Evolutionary conservation across 2,888 invertebrate species (phyloP).

Genomic region (Drosophila fungiperda): DNA sequence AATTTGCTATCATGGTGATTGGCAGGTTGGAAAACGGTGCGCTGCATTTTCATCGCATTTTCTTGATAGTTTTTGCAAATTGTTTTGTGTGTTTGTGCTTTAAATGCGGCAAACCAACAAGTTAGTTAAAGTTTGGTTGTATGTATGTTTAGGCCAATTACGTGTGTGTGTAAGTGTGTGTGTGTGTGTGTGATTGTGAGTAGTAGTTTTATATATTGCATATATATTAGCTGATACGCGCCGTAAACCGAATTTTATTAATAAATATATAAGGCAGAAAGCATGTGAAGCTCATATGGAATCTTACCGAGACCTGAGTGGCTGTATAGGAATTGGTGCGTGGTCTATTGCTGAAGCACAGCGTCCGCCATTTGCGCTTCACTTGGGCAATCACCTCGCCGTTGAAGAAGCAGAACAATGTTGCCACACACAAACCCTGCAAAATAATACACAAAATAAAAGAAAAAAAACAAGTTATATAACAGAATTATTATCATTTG

Average conservation of each 20-base stretch:
- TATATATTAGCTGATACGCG: slow-evolving; percentile 58
- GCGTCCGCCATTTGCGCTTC: slow-evolving; percentile 91
- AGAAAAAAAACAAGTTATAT: background rate
- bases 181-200: slow-evolving; percentile 10
- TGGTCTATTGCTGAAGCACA: slow-evolving; percentile 89
- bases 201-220: slow-evolving; percentile 31
- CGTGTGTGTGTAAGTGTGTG: slow-evolving; percentile 13
- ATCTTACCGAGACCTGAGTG: slow-evolving; percentile 94
- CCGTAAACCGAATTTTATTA: slow-evolving; percentile 52
- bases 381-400: slow-evolving; percentile 96
- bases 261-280: slow-evolving; percentile 27
- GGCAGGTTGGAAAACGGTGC: slow-evolving; percentile 75
- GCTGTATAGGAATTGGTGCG: slow-evolving; percentile 94
- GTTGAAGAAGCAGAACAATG: slow-evolving; percentile 97
- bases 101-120: slow-evolving; percentile 34
- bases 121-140: slow-evolving; percentile 6
- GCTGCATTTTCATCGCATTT: slow-evolving; percentile 42
- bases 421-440: slow-evolving; percentile 96
- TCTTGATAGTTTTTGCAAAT: background rate
- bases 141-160: slow-evolving; percentile 10
- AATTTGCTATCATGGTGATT: slow-evolving; percentile 83
- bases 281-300: slow-evolving; percentile 74
- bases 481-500: slow-evolving; percentile 20
- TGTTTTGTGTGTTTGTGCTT: slow-evolving; percentile 11
- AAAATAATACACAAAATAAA: slow-evolving; percentile 4